Conservation (phyloP, 1,140 invertebrate species). For the Drosophila dunni region DNA sequence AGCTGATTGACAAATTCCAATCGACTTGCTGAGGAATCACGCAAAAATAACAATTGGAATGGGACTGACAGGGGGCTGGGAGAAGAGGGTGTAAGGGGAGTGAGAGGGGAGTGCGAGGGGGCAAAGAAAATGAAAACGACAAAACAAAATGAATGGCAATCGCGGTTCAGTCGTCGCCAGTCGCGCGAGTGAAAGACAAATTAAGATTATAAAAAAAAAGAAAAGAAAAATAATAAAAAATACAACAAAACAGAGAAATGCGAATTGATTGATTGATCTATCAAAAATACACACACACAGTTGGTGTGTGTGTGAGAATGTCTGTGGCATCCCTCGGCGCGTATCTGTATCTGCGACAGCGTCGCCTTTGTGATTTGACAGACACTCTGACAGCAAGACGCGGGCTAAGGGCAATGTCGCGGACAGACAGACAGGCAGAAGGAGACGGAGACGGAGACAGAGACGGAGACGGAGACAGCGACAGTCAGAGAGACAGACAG, state of each 20-base stretch:
- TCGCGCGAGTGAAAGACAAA: conserved; percentile 78
- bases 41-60: conserved; percentile 39
- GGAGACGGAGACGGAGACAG: background rate
- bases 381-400: conserved; percentile 79
- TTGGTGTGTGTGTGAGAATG: conserved; percentile 24
- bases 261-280: conserved; percentile 82
- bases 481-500: background rate
- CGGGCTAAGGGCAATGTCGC: conserved; percentile 29
- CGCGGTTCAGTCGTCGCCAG: conserved; percentile 70
- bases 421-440: conserved; percentile 11
- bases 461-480: conserved; percentile 5
- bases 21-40: conserved; percentile 30
- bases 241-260: conserved; percentile 49
- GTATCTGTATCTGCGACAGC: conserved; percentile 44
- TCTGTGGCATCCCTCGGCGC: conserved; percentile 34
- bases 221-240: conserved; percentile 73
- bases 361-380: conserved; percentile 79
- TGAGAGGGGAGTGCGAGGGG: background rate
- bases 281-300: conserved; percentile 58
- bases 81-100: background rate
- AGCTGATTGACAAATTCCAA: conserved; percentile 52
- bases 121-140: conserved; percentile 48
- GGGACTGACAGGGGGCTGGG: too few species aligned
- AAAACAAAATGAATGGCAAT: conserved; percentile 76
- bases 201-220: conserved; percentile 81